Base-by-base conservation (phyloP, 2,797 vertebrate genomes). In the Peromyscus aztecus region DNA sequence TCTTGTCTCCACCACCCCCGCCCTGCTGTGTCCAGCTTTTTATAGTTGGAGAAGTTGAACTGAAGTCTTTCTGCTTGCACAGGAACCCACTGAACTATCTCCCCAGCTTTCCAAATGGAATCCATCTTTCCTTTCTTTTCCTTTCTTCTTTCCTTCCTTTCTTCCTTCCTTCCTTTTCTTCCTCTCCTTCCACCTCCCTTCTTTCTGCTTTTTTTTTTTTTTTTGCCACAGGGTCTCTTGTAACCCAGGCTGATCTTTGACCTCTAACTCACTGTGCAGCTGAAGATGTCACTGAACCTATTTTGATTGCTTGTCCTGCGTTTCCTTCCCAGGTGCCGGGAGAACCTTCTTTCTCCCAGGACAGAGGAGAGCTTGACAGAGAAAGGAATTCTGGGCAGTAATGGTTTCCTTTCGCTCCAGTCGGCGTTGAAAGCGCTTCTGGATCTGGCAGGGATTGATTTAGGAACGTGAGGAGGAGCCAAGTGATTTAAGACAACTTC, bases 401-500 rank as follows among this genome's bases (percentile, higher is more conserved):
- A 89, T 77, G 78, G 91, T 95, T 97, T 90, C 76, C 80, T 46
- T 92, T 83, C 86, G 61, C 75, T 86, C 92, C 92, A 91, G 96
- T 95, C 96, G 84, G 69, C 89, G 85, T 95, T 96, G 96, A 96
- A 94, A 97, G 93, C 92, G 71, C 88, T 90, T 97, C 76, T 96
- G 97, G 94, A 82, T 95, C 90, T 92, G 73, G 88, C 94, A 95
- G 92, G 93, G 91, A 90, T 94, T 97, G 97, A 93, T 90, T 94
- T 92, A 95, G 82, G 71, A 81, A 94, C 87, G 37, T 10, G 49
- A 52, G 49, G 75, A 97, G 82, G 89, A 82, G 77, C 89, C 95
- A 84, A 96, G 93, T 96, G 90, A 89, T 40, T 95, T 92, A 84
- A 63, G 75, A 93, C 13, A 61, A 83, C 11, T 6, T 96, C 67